Conservation (phyloP, 1,140 invertebrate genomes). For the Drepana arcuata region DNA sequence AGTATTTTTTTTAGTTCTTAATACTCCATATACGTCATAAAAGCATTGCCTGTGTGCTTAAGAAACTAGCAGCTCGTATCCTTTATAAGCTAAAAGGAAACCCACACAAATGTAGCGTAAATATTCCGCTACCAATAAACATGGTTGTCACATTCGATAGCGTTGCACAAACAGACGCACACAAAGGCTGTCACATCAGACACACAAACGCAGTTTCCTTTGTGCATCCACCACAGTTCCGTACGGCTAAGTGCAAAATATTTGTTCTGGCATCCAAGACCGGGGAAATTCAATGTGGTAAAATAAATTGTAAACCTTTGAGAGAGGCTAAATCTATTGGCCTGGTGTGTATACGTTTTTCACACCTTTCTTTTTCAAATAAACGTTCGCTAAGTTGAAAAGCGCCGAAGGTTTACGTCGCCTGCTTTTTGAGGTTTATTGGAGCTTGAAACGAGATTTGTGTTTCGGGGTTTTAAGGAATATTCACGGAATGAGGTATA, state of each 20-base stretch:
- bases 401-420: too few relatives aligned
- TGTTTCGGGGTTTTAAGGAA: too few relatives aligned
- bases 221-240: slow-evolving; percentile 16
- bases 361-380: too few relatives aligned
- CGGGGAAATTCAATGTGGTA: slow-evolving; percentile 15
- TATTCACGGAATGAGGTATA: too few relatives aligned
- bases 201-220: slow-evolving; percentile 14
- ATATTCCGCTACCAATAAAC: slow-evolving; percentile 8
- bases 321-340: slow-evolving; percentile 15
- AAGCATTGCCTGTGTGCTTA: too few relatives aligned
- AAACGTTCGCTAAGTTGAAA: too few relatives aligned
- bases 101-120: not conserved
- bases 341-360: slow-evolving; percentile 8
- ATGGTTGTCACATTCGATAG: slow-evolving; percentile 13
- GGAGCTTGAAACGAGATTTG: too few relatives aligned
- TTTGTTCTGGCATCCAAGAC: slow-evolving; percentile 19
- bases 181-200: slow-evolving; percentile 8
- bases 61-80: too few relatives aligned
- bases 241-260: slow-evolving; percentile 22
- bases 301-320: slow-evolving; percentile 23
- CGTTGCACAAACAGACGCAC: slow-evolving; percentile 3
- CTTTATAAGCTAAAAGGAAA: too few relatives aligned
- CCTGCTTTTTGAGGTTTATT: too few relatives aligned
- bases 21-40: too few relatives aligned
- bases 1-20: too few relatives aligned